Conservation (phyloP, 1,140 invertebrate species). For the Macrotrachela quadricornifera region DNA sequence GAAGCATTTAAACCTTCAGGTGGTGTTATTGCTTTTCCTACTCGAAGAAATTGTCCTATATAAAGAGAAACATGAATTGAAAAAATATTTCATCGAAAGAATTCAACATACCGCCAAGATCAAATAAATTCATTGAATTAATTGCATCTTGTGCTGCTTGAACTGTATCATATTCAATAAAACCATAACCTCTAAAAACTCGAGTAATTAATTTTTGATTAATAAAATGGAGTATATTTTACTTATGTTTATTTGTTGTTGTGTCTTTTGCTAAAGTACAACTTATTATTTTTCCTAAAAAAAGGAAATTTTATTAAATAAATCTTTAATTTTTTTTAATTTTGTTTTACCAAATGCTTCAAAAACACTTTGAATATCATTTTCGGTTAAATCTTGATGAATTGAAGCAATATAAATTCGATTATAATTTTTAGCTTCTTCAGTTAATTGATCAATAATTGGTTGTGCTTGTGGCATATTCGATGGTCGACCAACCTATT, state of each 20-base stretch:
- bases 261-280: conserved; percentile 22
- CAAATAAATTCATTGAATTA: conserved; percentile 94
- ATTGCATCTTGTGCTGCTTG: conserved; percentile 85
- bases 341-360: conserved; percentile 97
- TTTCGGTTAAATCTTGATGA: conserved; percentile 83
- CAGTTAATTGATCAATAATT: conserved; percentile 93
- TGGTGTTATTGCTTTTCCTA: conserved; percentile 41
- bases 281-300: conserved; percentile 9
- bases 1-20: neutral
- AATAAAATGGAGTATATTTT: neutral
- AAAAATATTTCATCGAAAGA: no score
- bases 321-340: no score
- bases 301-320: no score
- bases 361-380: conserved; percentile 95
- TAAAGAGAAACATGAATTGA: no score
- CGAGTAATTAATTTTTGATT: conserved; percentile 16
- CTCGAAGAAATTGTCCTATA: conserved; percentile 65
- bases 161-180: conserved; percentile 86
- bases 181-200: conserved; percentile 60
- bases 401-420: conserved; percentile 92
- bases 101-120: conserved; percentile 44
- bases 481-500: conserved; percentile 58
- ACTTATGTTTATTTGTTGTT: conserved; percentile 28
- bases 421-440: conserved; percentile 91
- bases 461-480: conserved; percentile 98